Percentiles rank a stretch among this genome's conserved stretches.
Evolutionary conservation across 2,888 invertebrate genomes (phyloP).

Genomic region (Bugula neritina): DNA sequence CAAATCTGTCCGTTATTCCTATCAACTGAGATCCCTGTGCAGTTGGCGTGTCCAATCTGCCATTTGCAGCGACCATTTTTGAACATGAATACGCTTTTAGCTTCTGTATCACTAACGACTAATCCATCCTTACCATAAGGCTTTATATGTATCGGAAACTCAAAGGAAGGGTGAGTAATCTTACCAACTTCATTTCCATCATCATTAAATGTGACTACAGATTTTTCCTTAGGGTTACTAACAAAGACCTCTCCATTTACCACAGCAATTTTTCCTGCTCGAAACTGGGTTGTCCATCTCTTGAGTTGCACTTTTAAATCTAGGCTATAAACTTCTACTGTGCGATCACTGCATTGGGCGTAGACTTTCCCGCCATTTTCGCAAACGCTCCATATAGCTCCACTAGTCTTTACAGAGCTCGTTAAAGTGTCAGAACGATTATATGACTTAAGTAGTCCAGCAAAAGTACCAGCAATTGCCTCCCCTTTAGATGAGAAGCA

Average conservation of each 20-base stretch:
- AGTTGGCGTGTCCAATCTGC: not conserved
- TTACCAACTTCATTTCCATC: not conserved
- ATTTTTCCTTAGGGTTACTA: not conserved
- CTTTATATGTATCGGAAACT: not conserved
- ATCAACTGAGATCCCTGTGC: not conserved
- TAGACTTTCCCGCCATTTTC: not conserved
- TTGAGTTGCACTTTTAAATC: not conserved
- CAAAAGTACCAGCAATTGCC: not conserved
- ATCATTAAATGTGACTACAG: not conserved
- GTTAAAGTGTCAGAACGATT: not conserved
- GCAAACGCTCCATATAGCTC: not conserved
- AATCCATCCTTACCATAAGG: not conserved
- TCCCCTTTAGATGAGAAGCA: not conserved
- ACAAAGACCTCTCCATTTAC: not conserved
- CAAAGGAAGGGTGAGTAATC: not conserved
- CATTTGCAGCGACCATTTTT: not conserved
- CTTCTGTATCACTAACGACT: not conserved
- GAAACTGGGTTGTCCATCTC: not conserved
- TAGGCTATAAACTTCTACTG: not conserved
- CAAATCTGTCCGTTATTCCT: not conserved
- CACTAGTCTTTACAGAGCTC: not conserved
- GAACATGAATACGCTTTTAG: not conserved
- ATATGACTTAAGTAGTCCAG: not conserved
- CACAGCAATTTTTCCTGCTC: not conserved
- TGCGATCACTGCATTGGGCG: not conserved